Evolutionary conservation across 2,113 vertebrate genomes (phyloP), one percentile per base, ranked within the genome.

Genomic region (Saguinus midas): DNA sequence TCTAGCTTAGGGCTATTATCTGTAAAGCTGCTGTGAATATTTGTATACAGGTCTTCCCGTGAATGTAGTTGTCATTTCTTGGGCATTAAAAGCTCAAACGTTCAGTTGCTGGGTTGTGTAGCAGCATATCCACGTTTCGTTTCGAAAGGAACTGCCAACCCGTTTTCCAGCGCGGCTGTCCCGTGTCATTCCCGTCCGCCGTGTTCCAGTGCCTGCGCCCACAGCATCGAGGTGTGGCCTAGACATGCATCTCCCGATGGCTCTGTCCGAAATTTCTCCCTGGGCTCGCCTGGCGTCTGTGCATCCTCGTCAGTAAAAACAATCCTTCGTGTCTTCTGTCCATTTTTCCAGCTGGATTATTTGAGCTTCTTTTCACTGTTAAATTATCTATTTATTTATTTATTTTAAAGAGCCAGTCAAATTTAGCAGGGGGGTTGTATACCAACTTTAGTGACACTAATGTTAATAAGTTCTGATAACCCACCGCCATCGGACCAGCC

Each of bases 181-280:
- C 37, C 1, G 1, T 58, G 57, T 52, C 23, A 5, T 43, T 29
- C 72, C 35, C 9, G 0, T 35, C 8, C 12, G 32, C 11, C 29
- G 4, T 6, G 32, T n/a, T 27, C 64, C 45, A 0, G 37, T 25
- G 0, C 35, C 29, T 73, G 0, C 2, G 8, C 5, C 32, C n/a
- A 45, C 52, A 55, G 2, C 32, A 9, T 12, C 21, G 16, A 1
- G 0, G 9, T 91, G 40, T 5, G 50, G 35, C 80, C 27, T 58
- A 5, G 6, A 7, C 1, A 1, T 11, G 35, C 0, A 25, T 80
- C 13, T 58, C 27, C 50, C 17, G 0, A 5, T 40, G 87, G 35
- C 55, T 17, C 21, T 8, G 10, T 29, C 17, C 6, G 50, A 1
- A 21, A 1, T 48, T 40, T 58, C n/a, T 1, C 0, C 20, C 0